These are phyloP conservation scores for Lagenorhynchus albirostris DNA, from an alignment of 2,113 vertebrate genomes.

Conservation along the genomic window DNA sequence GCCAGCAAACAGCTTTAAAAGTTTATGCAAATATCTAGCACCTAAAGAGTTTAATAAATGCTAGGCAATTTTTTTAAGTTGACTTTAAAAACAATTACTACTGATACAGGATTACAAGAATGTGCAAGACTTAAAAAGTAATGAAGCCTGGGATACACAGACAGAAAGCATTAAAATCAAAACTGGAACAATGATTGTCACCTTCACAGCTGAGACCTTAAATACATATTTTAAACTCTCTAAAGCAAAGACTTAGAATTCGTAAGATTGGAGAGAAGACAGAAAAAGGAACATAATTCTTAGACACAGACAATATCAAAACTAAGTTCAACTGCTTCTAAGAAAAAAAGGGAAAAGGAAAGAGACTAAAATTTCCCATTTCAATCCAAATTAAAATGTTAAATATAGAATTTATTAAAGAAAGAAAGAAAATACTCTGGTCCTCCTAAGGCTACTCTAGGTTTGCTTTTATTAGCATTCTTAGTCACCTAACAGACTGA, in stretches of 20 bases:
- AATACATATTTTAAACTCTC: neutral
- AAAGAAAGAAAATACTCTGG: neutral
- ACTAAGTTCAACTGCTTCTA: neutral
- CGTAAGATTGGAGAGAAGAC: neutral
- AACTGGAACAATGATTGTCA: slow-evolving; percentile 10
- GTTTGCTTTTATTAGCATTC: neutral
- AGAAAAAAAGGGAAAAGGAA: neutral
- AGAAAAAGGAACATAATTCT: neutral
- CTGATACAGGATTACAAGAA: neutral
- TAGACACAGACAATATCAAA: neutral
- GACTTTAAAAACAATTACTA: neutral
- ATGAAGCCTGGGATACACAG: neutral
- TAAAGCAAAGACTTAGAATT: neutral
- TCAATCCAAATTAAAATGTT: neutral
- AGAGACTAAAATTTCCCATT: neutral
- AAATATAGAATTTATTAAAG: neutral
- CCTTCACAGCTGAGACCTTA: neutral
- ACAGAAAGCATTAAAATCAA: slow-evolving; percentile 25
- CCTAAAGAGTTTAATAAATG: neutral
- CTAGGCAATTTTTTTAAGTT: neutral
- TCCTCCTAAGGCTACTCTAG: neutral
- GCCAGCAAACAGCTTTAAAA: neutral
- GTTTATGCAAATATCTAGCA: neutral
- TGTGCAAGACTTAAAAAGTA: neutral
- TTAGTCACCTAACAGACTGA: neutral